Base-by-base conservation (phyloP, 92 coral and sea anemone species). In the Galaxea fascicularis region DNA sequence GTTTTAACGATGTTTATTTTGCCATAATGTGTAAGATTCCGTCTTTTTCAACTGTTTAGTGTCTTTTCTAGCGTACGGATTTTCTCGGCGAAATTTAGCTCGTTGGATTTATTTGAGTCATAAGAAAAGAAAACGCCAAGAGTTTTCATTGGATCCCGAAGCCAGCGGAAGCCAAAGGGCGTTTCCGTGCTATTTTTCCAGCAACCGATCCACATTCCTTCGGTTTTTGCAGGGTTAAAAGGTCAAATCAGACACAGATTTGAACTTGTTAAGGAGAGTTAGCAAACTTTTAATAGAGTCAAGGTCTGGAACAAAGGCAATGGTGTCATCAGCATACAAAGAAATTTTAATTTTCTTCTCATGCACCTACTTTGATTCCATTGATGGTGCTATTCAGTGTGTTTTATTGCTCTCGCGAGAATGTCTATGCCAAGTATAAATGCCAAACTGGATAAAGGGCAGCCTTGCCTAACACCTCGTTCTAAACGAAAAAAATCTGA, bases 401-500 rank as follows among this genome's bases (percentile, higher is more conserved):
- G 31, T 20, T 70, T 70, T 0, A 70, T 14, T 41, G 75, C 56
- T 22, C 75, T 70, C 56, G 53, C 75, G 6, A 70, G 56, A 14
- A 70, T 39, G 31, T 70, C n/a, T n/a, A n/a, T n/a, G n/a, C n/a
- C n/a, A n/a, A n/a, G n/a, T n/a, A n/a, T n/a, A n/a, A n/a, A n/a
- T 46, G 11, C 7, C 51, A 46, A 46, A 46, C 51, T 46, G 51
- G 51, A 46, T 46, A n/a, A n/a, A n/a, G n/a, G 66, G 28, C 75
- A 70, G 18, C 75, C 75, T 70, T 70, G 75, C 18, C 75, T 41
- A 41, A 70, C n/a, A n/a, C n/a, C n/a, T n/a, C n/a, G n/a, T n/a
- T n/a, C n/a, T n/a, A n/a, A n/a, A n/a, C n/a, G n/a, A n/a, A n/a
- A 70, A 69, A 69, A 69, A 1, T 30, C 74, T 12, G 74, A 69